phyloP scores from a whole-genome alignment of 2,797 vertebrate species.

The Mycteria americana region DNA sequence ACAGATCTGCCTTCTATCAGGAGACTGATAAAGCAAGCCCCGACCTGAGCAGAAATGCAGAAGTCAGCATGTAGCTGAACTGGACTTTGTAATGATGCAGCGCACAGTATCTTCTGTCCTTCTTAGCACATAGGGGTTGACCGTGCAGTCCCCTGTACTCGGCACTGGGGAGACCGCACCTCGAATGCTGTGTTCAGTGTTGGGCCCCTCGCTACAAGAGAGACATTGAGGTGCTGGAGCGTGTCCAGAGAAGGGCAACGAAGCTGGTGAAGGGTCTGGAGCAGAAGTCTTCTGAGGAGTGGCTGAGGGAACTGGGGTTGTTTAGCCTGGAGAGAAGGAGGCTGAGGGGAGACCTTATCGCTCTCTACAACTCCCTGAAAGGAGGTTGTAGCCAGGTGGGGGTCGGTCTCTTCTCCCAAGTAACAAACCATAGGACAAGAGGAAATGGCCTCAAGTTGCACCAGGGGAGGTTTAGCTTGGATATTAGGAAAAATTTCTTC shows the following conservation, averaged over 20 bases:
- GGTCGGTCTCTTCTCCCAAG: neutral
- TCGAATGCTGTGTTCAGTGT: neutral
- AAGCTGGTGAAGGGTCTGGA: neutral
- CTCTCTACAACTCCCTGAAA: neutral
- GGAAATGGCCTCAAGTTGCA: neutral
- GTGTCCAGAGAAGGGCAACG: neutral
- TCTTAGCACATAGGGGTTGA: neutral
- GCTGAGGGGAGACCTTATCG: neutral
- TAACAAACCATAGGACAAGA: rapidly evolving
- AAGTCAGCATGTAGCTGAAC: neutral
- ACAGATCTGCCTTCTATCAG: neutral
- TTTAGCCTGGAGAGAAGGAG: neutral
- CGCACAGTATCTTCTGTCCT: neutral
- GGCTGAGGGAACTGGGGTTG: neutral
- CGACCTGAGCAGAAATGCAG: neutral
- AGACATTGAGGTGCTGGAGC: neutral
- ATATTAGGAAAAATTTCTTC: neutral
- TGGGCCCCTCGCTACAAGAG: neutral
- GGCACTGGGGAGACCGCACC: neutral
- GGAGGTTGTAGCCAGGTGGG: neutral
- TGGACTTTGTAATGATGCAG: too few species aligned
- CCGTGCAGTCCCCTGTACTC: neutral
- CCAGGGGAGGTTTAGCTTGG: neutral
- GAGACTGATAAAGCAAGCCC: neutral
- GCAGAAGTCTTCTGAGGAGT: neutral